A percentile compares a stretch with the other conserved stretches of the same genome.
phyloP scores from a whole-genome alignment of 2,113 vertebrate genomes.

The Centropus unirufus region DNA sequence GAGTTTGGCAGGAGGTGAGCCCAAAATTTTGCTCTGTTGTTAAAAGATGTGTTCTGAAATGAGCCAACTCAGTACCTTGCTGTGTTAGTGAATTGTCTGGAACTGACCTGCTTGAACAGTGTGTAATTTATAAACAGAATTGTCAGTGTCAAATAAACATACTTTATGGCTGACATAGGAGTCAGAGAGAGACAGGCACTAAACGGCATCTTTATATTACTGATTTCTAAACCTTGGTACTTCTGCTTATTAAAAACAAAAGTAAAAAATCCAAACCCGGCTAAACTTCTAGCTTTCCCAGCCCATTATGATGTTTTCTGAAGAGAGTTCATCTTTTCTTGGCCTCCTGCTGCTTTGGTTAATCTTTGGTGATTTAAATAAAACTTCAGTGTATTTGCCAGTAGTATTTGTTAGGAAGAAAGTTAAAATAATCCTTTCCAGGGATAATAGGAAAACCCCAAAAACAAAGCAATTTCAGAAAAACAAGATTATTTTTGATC shows the following conservation, averaged over 20 bases:
- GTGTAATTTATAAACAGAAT: not conserved
- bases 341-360: not conserved
- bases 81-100: not conserved
- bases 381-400: not conserved
- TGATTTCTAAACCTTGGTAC: not conserved
- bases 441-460: not conserved
- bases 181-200: not conserved
- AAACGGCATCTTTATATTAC: not conserved
- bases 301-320: not conserved
- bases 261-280: not conserved
- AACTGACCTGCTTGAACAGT: not conserved
- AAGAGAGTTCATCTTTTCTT: not conserved
- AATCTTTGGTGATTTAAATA: constrained; percentile 15
- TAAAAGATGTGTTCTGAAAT: not conserved
- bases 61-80: not conserved
- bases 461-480: not conserved
- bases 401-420: not conserved
- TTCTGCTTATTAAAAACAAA: not conserved
- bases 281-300: not conserved
- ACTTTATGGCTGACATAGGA: not conserved
- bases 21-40: not conserved
- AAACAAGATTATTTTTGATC: constrained; percentile 23
- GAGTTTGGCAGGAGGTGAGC: not conserved
- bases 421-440: not conserved
- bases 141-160: not conserved